Conservation (phyloP, 2,888 invertebrate species). For the Amblyjoppa fuscipennis region DNA sequence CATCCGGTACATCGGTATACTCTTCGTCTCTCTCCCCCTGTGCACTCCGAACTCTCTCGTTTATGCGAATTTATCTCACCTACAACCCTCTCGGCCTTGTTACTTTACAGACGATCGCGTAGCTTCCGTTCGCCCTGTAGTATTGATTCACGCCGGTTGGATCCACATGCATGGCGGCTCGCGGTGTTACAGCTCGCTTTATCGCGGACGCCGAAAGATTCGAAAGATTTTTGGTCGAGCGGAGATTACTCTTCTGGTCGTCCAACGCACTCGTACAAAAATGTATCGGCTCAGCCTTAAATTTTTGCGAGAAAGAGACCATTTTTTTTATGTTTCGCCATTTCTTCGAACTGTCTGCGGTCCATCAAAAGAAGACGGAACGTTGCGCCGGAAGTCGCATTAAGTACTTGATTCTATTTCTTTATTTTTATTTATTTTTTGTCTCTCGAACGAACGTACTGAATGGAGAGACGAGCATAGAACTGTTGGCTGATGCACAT, state of each 20-base stretch:
- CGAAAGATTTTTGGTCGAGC: not conserved
- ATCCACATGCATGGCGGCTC: not conserved
- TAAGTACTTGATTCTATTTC: not conserved
- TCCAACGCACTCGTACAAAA: not conserved
- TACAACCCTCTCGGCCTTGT: slow-evolving; percentile 15
- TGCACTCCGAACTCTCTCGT: slow-evolving; percentile 30
- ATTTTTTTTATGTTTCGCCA: too few species aligned
- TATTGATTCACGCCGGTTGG: slow-evolving; percentile 40
- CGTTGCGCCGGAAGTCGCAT: slow-evolving; percentile 8
- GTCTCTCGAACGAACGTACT: not conserved
- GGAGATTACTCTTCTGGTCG: not conserved
- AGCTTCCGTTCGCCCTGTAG: slow-evolving; percentile 21
- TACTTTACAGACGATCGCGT: slow-evolving; percentile 28
- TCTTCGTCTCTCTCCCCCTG: not conserved
- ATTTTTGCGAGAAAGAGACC: too few species aligned
- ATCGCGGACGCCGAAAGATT: not conserved
- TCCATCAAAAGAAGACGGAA: too few species aligned
- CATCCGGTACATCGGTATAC: slow-evolving; percentile 43
- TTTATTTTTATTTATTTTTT: slow-evolving; percentile 20
- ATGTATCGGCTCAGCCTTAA: too few species aligned
- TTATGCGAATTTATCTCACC: slow-evolving; percentile 50
- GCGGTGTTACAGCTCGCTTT: not conserved
- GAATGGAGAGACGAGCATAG: too few species aligned
- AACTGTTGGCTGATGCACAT: too few species aligned
- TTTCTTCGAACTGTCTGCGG: too few species aligned